Base-by-base conservation (phyloP, 1,140 invertebrate species). In the Cyphomyrmex costatus region DNA sequence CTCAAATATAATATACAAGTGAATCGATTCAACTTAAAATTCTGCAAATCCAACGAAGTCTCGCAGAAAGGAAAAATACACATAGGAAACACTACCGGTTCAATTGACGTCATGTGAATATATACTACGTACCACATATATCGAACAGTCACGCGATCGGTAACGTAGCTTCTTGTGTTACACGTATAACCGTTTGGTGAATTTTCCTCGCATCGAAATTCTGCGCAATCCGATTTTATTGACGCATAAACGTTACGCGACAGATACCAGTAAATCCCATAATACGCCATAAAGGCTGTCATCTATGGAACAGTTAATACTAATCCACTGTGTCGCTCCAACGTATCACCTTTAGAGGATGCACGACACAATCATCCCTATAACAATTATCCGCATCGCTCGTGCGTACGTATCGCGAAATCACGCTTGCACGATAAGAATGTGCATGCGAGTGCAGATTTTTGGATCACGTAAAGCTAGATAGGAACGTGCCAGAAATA, bases 401-500 rank as follows among this genome's bases (percentile, higher is more conserved):
- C 63, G 63, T 27, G 33, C 78, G 56, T 79, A 65, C 21, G 12
- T 24, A 30, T 36, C n/a, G n/a, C n/a, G 14, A 65, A 30, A 61
- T 19, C 33, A 36, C 60, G n/a, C 30, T 42, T 8, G 21, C 33
- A 30, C 70, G 71, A 70, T 56, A 83, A 53, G 51, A 49, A 24
- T 27, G 56, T 36, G 36, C 33, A 33, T 60, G 53, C 70, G 7
- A 58, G 21, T 27, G 83, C 71, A 56, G 80, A 89, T 89, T 89
- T 89, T 89, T 89, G 88, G 56, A 86, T 89, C 88, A 89, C 88
- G 88, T 89, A 89, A 77, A 77, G 30, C 88, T 87, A 89, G 76
- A 82, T 63, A 86, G 85, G 36, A 60, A 89, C 88, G 88, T 89
- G 88, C 87, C 87, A 89, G 87, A 89, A 89, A 89, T 89, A 89